These are phyloP conservation scores for Apocrypta bakeri DNA, from an alignment of 1,140 invertebrate genomes.

Conservation along the genomic window DNA sequence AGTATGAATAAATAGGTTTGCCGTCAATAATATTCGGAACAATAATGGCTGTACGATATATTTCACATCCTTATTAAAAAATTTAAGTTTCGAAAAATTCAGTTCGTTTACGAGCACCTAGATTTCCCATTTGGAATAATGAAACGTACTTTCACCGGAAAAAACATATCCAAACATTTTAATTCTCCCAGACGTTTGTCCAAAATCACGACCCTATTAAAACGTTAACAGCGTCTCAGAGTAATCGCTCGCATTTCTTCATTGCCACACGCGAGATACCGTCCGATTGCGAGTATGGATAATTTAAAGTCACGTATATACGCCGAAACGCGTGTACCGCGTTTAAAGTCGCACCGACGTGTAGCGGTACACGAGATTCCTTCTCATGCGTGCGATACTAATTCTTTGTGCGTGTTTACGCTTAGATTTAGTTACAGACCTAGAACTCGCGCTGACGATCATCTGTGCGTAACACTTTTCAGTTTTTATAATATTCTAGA, in stretches of 20 bases:
- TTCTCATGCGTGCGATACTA: neutral
- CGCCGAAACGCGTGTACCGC: slow-evolving; percentile 4
- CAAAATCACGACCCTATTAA: neutral
- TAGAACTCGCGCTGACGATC: slow-evolving; percentile 1
- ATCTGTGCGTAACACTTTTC: slow-evolving; percentile 9
- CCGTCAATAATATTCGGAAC: too few relatives aligned
- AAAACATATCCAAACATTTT: neutral
- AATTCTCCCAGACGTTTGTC: neutral
- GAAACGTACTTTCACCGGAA: neutral
- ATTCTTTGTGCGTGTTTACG: neutral
- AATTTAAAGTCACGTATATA: slow-evolving; percentile 1
- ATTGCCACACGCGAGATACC: neutral
- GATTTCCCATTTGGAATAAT: too few relatives aligned
- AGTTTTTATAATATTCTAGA: too few relatives aligned
- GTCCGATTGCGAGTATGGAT: slow-evolving; percentile 23
- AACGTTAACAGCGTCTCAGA: neutral
- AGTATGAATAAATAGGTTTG: too few relatives aligned
- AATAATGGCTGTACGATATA: too few relatives aligned
- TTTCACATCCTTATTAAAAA: too few relatives aligned
- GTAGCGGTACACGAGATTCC: slow-evolving; percentile 24
- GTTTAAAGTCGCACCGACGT: neutral
- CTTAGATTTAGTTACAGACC: neutral
- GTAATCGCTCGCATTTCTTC: neutral
- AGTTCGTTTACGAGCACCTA: too few relatives aligned
- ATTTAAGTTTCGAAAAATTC: too few relatives aligned